These are phyloP conservation scores for Emydocephalus ijimae DNA, from an alignment of 2,113 vertebrate species.

Conservation along the genomic window DNA sequence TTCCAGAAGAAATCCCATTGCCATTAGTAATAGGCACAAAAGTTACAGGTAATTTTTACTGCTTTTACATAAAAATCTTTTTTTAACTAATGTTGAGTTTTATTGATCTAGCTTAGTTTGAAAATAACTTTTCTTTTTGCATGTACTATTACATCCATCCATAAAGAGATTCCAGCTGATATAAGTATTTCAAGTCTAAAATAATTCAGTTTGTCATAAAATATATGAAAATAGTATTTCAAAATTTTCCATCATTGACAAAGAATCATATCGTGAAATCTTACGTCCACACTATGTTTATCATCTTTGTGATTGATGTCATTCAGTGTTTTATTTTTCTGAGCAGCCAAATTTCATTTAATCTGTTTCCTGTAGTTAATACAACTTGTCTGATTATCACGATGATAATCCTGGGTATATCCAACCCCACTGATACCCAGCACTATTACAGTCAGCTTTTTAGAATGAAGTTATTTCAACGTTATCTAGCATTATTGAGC, in stretches of 20 bases:
- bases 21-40: conserved; percentile 97
- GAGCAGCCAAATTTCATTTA: neutral
- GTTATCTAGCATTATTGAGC: neutral
- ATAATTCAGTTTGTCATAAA: neutral
- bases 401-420: neutral
- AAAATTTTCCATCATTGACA: neutral
- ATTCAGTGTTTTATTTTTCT: neutral
- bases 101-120: neutral
- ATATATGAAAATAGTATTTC: neutral
- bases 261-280: neutral
- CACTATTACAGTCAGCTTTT: neutral
- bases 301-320: neutral
- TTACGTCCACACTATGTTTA: neutral
- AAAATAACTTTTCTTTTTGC: neutral
- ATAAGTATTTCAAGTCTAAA: neutral
- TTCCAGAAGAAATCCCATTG: conserved; percentile 96
- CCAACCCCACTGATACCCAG: neutral
- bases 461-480: neutral
- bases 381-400: neutral
- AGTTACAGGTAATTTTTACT: conserved; percentile 84
- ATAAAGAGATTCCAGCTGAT: neutral
- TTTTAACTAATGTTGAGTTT: neutral
- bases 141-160: neutral
- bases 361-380: neutral
- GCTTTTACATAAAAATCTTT: neutral